These are phyloP conservation scores for Panurus biarmicus DNA, from an alignment of 2,113 vertebrate genomes.

Conservation along the genomic window DNA sequence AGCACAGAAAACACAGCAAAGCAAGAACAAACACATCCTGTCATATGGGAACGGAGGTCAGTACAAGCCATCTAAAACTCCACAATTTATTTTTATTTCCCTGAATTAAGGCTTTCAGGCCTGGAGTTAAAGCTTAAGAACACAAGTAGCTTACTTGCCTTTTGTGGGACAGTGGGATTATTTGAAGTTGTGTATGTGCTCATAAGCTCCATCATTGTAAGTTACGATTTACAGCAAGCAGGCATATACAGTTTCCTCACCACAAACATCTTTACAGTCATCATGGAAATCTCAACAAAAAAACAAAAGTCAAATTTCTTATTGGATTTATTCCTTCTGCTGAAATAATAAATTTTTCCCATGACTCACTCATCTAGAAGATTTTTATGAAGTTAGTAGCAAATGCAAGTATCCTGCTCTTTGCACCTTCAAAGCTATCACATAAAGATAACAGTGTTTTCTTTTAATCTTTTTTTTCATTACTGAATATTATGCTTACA, in stretches of 20 bases:
- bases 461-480: constrained; percentile 64
- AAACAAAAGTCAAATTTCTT: not conserved
- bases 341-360: not conserved
- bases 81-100: not conserved
- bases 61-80: not conserved
- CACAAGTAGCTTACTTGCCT: not conserved
- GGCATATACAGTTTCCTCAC: not conserved
- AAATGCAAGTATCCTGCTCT: constrained; percentile 1
- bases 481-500: constrained; percentile 54
- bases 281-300: not conserved
- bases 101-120: not conserved
- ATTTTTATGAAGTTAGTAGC: not conserved
- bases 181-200: not conserved
- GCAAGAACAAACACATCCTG: not conserved
- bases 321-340: not conserved
- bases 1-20: not conserved
- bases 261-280: not conserved
- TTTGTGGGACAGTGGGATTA: not conserved
- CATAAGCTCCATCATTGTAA: not conserved
- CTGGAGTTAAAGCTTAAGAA: not conserved
- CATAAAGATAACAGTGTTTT: constrained; percentile 36
- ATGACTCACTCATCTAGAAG: not conserved
- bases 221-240: not conserved
- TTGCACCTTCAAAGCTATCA: constrained; percentile 52
- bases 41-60: not conserved